Percentiles rank a stretch among this genome's conserved stretches.
These are phyloP conservation scores for Apis cerana DNA, from an alignment of 1,140 invertebrate genomes.

Conservation along the genomic window DNA sequence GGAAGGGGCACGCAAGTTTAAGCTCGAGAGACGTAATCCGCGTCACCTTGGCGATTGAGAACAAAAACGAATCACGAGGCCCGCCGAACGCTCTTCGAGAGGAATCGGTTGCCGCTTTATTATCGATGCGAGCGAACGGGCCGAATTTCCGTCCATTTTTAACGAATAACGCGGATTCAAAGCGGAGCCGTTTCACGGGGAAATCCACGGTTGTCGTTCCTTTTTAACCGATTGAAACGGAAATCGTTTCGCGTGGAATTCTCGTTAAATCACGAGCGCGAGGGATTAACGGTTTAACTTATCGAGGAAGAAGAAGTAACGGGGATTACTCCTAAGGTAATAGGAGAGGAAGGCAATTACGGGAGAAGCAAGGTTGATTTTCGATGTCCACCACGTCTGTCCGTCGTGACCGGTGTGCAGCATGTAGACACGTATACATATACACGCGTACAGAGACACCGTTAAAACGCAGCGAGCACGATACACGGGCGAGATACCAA, in stretches of 20 bases:
- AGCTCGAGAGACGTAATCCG: neutral
- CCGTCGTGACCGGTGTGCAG: neutral
- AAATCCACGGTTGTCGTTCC: no score
- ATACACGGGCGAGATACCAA: conserved; percentile 49
- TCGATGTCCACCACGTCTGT: neutral
- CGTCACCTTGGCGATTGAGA: no score
- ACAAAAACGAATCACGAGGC: conserved; percentile 44
- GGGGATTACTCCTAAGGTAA: neutral
- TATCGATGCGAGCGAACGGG: neutral
- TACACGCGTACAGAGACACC: neutral
- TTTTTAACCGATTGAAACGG: neutral
- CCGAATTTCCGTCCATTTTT: conserved; percentile 23
- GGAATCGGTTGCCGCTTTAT: no score
- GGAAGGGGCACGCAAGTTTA: neutral
- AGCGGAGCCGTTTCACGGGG: neutral
- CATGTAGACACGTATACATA: neutral
- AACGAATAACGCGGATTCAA: conserved; percentile 14
- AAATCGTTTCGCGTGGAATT: neutral
- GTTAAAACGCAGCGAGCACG: conserved; percentile 1
- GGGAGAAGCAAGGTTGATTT: conserved; percentile 42
- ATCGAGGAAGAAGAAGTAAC: neutral
- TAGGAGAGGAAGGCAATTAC: conserved; percentile 33
- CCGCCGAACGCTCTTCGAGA: no score
- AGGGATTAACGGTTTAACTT: neutral
- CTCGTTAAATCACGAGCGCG: neutral